Evolutionary conservation across 2,797 vertebrate species (phyloP), one percentile per base, ranked within the genome.

Genomic region (Synanceia verrucosa): DNA sequence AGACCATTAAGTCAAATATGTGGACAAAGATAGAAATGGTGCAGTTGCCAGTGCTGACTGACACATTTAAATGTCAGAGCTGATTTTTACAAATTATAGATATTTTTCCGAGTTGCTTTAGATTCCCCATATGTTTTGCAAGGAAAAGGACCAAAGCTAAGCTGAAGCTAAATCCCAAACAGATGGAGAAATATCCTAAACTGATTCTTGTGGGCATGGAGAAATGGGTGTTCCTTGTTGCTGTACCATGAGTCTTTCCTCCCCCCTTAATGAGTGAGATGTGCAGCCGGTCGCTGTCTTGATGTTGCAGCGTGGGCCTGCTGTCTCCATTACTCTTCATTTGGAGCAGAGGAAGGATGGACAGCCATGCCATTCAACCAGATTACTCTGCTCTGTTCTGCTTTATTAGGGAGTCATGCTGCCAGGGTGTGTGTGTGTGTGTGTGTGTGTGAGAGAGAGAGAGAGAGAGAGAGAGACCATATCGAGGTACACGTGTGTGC

Each of bases 311-410:
- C 26, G 21, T 13, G 21, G 36, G 53, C 26, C 11, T 43, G 19
- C 36, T 47, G 66, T 81, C 80, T 80, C 79, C 86, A 80, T 86
- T 66, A 73, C 59, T 86, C 81, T 82, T 84, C 74, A 82, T 82
- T 76, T 79, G 60, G 39, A 73, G 74, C 9, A 1, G 60, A 69
- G 44, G 57, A 73, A 51, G 66, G 79, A 78, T 58, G 74, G 74
- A 71, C 61, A 31, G 28, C 21, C 46, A 0, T 43, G 81, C 59
- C 78, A n/a, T 67, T 68, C 70, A 56, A 18, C 74, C 44, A 60
- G 65, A 83, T 83, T 69, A 81, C 31, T 63, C 71, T 70, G 74
- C 41, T 80, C 67, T 55, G 72, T 50, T 78, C 57, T 33, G 67
- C 68, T 73, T 56, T 72, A 75, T 82, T 72, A 75, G 55, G 6